Evolutionary conservation across 2,797 vertebrate species (phyloP).

Genomic region (Gallinago nigripennis): DNA sequence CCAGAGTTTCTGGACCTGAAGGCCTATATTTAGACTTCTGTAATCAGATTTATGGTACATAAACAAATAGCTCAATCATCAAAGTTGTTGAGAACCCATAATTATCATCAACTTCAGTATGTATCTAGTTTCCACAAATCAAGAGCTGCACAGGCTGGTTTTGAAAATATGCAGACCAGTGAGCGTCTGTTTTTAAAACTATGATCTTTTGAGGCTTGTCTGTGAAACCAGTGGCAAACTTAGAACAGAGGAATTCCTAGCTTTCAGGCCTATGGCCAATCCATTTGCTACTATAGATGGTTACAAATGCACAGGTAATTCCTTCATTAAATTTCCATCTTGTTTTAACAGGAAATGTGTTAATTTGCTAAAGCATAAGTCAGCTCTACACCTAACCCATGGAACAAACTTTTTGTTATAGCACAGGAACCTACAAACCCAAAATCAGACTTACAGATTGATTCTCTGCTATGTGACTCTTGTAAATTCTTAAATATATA

Average conservation of each 20-base stretch:
- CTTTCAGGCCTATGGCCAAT: neutral
- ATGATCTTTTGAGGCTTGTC: neutral
- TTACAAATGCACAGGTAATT: neutral
- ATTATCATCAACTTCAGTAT: slow-evolving; percentile 34
- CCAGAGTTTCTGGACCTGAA: slow-evolving; percentile 1
- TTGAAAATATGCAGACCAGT: slow-evolving; percentile 8
- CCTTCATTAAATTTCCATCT: neutral
- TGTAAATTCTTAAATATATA: neutral
- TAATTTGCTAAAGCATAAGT: neutral
- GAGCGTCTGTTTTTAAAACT: neutral
- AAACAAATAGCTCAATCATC: slow-evolving; percentile 49
- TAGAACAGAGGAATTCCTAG: neutral
- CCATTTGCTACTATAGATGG: neutral
- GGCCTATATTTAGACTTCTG: neutral
- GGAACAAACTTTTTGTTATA: neutral
- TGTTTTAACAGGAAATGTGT: neutral
- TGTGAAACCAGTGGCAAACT: neutral
- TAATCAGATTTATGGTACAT: slow-evolving; percentile 32
- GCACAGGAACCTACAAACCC: neutral
- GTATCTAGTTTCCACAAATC: slow-evolving; percentile 41
- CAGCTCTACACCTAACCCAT: neutral
- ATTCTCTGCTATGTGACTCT: neutral
- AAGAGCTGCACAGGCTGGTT: neutral
- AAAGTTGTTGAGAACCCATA: slow-evolving; percentile 17
- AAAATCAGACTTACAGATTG: neutral